These are phyloP conservation scores for Morone saxatilis DNA, from an alignment of 2,113 vertebrate species.

Conservation along the genomic window DNA sequence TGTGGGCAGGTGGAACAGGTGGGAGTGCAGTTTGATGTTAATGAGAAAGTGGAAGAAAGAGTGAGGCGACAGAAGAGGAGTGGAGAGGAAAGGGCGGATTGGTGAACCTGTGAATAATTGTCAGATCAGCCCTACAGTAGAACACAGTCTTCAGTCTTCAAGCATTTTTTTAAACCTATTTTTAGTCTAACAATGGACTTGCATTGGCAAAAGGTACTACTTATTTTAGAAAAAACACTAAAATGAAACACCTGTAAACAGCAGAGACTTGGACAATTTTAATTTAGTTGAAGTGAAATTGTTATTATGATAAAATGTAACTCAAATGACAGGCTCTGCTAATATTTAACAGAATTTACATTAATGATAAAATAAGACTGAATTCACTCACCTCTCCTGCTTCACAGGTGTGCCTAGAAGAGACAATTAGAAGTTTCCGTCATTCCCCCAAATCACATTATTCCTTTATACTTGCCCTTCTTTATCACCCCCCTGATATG, in stretches of 20 bases:
- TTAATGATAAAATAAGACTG: neutral
- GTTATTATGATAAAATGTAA: neutral
- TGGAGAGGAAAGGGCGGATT: slow-evolving; percentile 20
- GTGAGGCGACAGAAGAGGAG: slow-evolving; percentile 23
- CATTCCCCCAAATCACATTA: slow-evolving; percentile 32
- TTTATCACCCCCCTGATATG: slow-evolving; percentile 77
- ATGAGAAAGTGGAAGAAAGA: slow-evolving; percentile 5
- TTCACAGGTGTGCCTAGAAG: slow-evolving; percentile 33
- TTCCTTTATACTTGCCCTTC: slow-evolving; percentile 52
- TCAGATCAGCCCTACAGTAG: slow-evolving; percentile 38
- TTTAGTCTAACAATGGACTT: neutral
- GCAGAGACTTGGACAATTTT: neutral
- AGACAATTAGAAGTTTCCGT: slow-evolving; percentile 29
- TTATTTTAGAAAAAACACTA: neutral
- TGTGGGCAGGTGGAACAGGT: slow-evolving; percentile 24
- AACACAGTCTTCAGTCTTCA: slow-evolving; percentile 6
- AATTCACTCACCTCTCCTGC: slow-evolving; percentile 50
- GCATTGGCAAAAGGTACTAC: neutral
- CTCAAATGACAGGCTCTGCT: neutral
- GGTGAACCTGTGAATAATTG: slow-evolving; percentile 69
- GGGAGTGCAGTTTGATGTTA: slow-evolving; percentile 19
- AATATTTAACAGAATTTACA: neutral
- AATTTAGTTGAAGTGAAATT: neutral
- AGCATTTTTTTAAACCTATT: neutral
- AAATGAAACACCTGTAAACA: neutral